Base-by-base conservation (phyloP, 1,140 invertebrate genomes). In the Scaptomyza pallida region DNA sequence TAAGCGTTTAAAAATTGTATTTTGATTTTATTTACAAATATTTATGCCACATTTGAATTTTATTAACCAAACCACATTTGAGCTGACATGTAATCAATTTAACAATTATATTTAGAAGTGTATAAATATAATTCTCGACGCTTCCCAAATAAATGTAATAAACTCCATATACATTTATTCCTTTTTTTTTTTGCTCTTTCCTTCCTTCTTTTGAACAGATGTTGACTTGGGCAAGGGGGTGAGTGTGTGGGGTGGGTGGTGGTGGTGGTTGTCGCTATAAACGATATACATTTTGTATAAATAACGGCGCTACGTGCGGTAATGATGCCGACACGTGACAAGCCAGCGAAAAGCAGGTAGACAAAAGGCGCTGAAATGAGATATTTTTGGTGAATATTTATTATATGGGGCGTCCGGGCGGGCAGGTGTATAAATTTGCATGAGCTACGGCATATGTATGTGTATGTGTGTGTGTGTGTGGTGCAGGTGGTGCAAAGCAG, bases 321-420 rank as follows among this genome's bases (percentile, higher is more conserved):
- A 86, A 86, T 86, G 81, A 86, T 86, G 81, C 70, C 82, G 82
- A 88, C 81, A 86, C 81, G 81, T 86, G 81, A 86, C 81, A 85
- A 77, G 73, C 61, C 68, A 74, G 50, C 54, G 33, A 64, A 65
- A 77, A 54, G 47, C 41, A 59, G 43, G 76, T 81, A 81, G 78
- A 76, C 72, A 81, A 85, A 85, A 85, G 81, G 77, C 82, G 81
- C 73, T 86, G 81, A 85, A 81, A 85, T 83, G 69, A 85, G 81
- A 85, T 82, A 82, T 86, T 75, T 86, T 81, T 86, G 62, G 69
- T 56, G 73, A 74, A 81, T 86, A 86, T 86, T 86, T 86, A 86
- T 86, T 76, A 86, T 76, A 86, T 86, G 60, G 81, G 60, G 81
- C 77, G 68, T 50, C 54, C 56, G 59, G 26, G 26, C 6, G 26